Conservation (phyloP, 2,888 invertebrate genomes). For the Microctonus hyperodae region DNA sequence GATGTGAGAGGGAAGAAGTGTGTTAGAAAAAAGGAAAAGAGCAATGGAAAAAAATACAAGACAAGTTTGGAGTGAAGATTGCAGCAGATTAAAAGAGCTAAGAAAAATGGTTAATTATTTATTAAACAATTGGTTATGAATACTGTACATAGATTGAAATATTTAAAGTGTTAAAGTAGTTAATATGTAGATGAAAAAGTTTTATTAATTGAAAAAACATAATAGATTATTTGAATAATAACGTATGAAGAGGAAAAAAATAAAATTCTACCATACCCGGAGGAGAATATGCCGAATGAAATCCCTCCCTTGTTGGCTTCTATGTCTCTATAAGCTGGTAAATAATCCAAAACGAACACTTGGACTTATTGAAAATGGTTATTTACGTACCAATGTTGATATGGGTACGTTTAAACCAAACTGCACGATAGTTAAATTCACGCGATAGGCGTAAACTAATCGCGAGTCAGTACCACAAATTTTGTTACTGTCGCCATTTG, state of each 20-base stretch:
- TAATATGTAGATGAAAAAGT: too few relatives aligned
- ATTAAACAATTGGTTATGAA: not conserved
- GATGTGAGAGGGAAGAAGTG: not conserved
- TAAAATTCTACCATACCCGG: conserved; percentile 28
- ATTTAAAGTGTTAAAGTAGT: not conserved
- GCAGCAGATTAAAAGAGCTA: not conserved
- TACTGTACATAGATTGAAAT: not conserved
- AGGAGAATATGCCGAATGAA: conserved; percentile 30
- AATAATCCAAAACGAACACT: not conserved
- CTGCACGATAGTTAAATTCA: conserved; percentile 49
- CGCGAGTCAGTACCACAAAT: conserved; percentile 56
- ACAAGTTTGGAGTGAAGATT: not conserved
- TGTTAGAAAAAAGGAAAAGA: not conserved
- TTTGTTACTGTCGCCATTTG: conserved; percentile 62
- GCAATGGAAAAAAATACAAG: not conserved
- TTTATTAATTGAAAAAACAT: not conserved
- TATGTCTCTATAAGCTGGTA: not conserved
- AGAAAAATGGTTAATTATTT: not conserved
- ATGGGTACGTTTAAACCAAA: conserved; percentile 39
- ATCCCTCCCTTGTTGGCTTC: conserved; percentile 26
- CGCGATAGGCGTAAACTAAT: conserved; percentile 53
- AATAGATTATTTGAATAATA: not conserved
- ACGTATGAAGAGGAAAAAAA: not conserved
- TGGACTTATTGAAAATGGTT: not conserved
- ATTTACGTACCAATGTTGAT: conserved; percentile 45